Evolutionary conservation across 2,113 vertebrate genomes (phyloP), one percentile per base, ranked within the genome.

Genomic region (Eublepharis macularius): DNA sequence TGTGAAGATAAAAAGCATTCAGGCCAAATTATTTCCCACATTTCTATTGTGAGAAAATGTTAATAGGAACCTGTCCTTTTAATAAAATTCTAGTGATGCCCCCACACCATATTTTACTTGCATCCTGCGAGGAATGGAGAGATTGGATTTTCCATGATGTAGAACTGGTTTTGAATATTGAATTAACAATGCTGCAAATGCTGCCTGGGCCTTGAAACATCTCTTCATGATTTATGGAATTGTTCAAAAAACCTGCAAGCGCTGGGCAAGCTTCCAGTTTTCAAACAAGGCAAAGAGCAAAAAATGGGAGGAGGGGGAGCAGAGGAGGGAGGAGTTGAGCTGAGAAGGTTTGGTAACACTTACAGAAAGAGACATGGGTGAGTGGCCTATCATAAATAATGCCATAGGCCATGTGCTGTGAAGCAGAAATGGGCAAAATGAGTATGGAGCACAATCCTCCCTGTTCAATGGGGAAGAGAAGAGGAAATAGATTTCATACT

Each of bases 181-280:
- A 81, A 80, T 73, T 74, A 77, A 77, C 74, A 68, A 51, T 69
- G 65, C 65, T 76, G 74, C 63, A 43, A 69, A 84, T 84, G 63
- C 47, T 54, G 45, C 63, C 47, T 26, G 1, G 63, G 63, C 70
- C 70, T 66, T 86, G 68, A 86, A 74, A 36, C 24, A 74, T 86
- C 77, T 86, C 57, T 57, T 54, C 43, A 26, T 80, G 76, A 85
- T 84, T 84, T 84, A 84, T 84, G 45, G 83, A 69, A 77, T 77
- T 49, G 63, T 51, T 84, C 26, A 76, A 60, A 84, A 34, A 29
- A 34, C 45, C 83, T 84, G 45, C 74, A 69, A 69, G 47, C 13
- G 14, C 74, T 77, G 83, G 83, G 74, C 75, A 84, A n/a, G 36
- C 74, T 26, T 84, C 82, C 82, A 77, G 45, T 41, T 84, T 84